These are phyloP conservation scores for Orycteropus afer DNA, from an alignment of 2,113 vertebrate genomes.

Conservation along the genomic window DNA sequence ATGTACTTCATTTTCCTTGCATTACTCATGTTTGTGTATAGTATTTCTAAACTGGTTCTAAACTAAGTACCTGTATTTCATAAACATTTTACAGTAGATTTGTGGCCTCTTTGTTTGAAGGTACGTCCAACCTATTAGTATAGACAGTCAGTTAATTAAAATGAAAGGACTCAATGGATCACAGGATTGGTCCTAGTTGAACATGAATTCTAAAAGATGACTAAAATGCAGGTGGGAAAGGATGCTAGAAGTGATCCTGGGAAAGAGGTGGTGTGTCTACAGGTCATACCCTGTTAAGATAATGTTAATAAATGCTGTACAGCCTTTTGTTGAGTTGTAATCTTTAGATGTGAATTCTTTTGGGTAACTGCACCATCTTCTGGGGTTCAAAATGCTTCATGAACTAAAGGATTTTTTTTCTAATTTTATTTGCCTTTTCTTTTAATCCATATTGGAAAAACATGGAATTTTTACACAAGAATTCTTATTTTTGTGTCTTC, in stretches of 20 bases:
- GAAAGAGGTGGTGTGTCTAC: neutral
- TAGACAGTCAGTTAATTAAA: neutral
- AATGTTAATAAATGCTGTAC: neutral
- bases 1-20: neutral
- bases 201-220: neutral
- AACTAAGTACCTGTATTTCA: conserved; percentile 6
- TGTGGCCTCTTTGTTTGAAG: neutral
- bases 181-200: neutral
- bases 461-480: conserved; percentile 31
- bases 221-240: neutral
- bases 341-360: conserved; percentile 28
- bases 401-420: conserved; percentile 36
- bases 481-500: neutral
- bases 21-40: neutral
- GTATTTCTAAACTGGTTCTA: conserved; percentile 10
- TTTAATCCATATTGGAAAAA: conserved; percentile 5
- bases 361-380: neutral
- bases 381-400: neutral
- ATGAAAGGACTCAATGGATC: neutral
- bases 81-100: neutral
- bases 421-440: conserved; percentile 21
- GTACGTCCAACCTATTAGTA: neutral
- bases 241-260: neutral
- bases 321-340: neutral
- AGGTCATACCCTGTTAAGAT: neutral